Evolutionary conservation across 2,113 vertebrate genomes (phyloP), one percentile per base, ranked within the genome.

Genomic region (Asarcornis scutulata): DNA sequence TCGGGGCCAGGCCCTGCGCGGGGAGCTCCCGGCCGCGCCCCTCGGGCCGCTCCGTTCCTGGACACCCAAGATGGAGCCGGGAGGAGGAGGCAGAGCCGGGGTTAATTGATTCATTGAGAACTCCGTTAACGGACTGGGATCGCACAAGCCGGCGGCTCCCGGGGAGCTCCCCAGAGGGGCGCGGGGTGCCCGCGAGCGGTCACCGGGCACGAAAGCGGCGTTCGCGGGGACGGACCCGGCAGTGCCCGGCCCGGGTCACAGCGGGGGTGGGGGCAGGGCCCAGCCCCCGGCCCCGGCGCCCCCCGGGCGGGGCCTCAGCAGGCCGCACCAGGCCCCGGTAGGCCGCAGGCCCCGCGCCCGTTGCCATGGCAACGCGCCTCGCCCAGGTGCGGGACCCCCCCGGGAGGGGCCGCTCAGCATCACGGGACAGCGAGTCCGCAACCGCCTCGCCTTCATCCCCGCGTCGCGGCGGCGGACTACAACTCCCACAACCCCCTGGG

Each of bases 381-480:
- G 9, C 84, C 13, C 42, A 38, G 55, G 18, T 25, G 50, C 22
- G n/a, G 13, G 13, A 0, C 34, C 12, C 4, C 4, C 10, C 5
- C 22, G 6, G 29, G n/a, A 21, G 9, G 15, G 6, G 46, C 34
- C 44, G 34, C 82, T 31, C 7, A 6, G 69, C 16, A 12, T 62
- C 25, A 83, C 23, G 95, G 95, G 91, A 69, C 38, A 27, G 18
- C 32, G 62, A 96, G 92, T 88, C 48, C 5, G 4, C 22, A 0
- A 5, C 55, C 1, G 1, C 15, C 3, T 3, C 0, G 2, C 0
- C 10, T 3, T 2, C 6, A 0, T 7, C 1, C 0, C 5, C 1
- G 4, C 0, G 0, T 2, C 0, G 3, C 7, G 1, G 0, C 0
- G 0, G 0, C 0, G 59, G 21, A 95, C 95, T 66, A 90, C 71